These are phyloP conservation scores for Leptodactylus fuscus DNA, from an alignment of 2,113 vertebrate genomes.

Conservation along the genomic window DNA sequence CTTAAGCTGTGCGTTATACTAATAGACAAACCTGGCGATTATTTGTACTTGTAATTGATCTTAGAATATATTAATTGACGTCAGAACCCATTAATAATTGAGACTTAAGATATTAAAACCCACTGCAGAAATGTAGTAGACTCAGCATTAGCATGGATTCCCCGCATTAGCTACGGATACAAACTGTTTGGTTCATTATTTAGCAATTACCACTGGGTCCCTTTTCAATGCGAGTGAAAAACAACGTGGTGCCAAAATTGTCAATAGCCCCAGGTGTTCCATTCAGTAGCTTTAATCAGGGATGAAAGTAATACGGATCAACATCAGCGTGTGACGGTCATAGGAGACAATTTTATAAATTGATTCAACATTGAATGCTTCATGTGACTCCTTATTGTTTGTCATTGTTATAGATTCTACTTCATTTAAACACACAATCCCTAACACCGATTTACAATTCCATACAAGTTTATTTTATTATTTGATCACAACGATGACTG, in stretches of 20 bases:
- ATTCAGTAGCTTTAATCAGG: slow-evolving; percentile 27
- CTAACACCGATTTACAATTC: background rate
- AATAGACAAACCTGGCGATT: slow-evolving; percentile 7
- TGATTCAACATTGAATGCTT: slow-evolving; percentile 7
- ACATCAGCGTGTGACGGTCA: slow-evolving; percentile 29
- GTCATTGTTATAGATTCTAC: background rate
- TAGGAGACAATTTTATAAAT: background rate
- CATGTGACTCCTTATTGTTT: background rate
- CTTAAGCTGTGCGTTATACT: background rate
- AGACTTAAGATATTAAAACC: slow-evolving; percentile 30
- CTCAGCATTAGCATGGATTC: background rate
- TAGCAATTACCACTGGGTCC: slow-evolving; percentile 22
- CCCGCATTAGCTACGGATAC: background rate
- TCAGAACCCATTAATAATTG: background rate
- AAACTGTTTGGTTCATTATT: slow-evolving; percentile 26
- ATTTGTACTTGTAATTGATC: slow-evolving; percentile 14
- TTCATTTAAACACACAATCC: background rate
- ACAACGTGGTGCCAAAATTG: slow-evolving; percentile 2
- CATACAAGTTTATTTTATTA: background rate
- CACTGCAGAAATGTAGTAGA: background rate
- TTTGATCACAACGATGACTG: background rate
- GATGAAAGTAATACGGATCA: slow-evolving; percentile 27
- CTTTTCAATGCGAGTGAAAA: background rate
- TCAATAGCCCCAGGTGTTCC: slow-evolving; percentile 28
- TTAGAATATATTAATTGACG: background rate